Evolutionary conservation across 2,113 vertebrate species (phyloP), one percentile per base, ranked within the genome.

Genomic region (Cyanoramphus novaezelandiae): DNA sequence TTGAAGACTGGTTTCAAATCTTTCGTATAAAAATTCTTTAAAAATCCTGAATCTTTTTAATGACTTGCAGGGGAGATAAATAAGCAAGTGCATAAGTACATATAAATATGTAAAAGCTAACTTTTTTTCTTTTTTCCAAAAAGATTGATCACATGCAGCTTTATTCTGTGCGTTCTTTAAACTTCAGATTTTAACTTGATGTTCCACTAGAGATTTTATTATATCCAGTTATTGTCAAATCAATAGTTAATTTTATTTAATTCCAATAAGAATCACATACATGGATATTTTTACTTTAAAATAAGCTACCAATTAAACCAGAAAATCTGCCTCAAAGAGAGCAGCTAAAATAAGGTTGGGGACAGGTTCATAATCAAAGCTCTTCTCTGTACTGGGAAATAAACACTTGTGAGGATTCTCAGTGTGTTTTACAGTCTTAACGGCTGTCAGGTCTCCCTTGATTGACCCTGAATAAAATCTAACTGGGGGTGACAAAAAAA

Each of bases 391-490:
- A 53, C 57, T 71, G 87, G 88, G 94, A 92, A 95, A 96, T 97
- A 98, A 98, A 98, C 78, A 97, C 55, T 86, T 49, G 52, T 70
- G 60, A 94, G 82, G 79, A 77, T 94, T 95, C 92, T 96, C 89
- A 80, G 70, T 82, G 53, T 95, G 81, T 90, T 79, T 49, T 97
- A 94, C 85, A 94, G 96, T 96, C 95, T 92, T 92, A 97, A 97
- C 16, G n/a, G 69, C 80, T 98, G 96, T 96, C 89, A 95, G 82
- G 90, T 97, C 87, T 97, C 95, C 96, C 97, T 88, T 97, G 98
- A 98, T 95, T 96, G 96, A 97, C 96, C 94, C 94, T 53, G 85
- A 97, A 98, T 98, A 97, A 97, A 98, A 96, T 98, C 97, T 97
- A 96, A 98, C 96, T 94, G 95, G 69, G 94, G 82, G 75, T 97